phyloP scores from a whole-genome alignment of 2,888 invertebrate species.

The Cephus rjabovi region DNA sequence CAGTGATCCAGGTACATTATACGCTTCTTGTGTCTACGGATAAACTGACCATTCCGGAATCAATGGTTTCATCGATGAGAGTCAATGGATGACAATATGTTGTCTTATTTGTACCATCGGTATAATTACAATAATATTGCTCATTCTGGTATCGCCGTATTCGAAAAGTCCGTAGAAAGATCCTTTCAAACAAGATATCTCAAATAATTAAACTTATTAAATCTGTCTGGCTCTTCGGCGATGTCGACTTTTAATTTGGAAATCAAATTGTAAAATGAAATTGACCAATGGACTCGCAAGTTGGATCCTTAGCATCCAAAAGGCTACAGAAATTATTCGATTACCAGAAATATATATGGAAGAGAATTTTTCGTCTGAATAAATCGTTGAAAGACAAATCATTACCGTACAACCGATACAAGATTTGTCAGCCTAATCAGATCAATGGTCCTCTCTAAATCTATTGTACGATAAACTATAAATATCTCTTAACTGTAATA shows the following conservation, averaged over 20 bases:
- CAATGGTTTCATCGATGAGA: neutral
- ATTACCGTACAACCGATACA: conserved; percentile 11
- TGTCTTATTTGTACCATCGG: neutral
- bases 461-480: neutral
- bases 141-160: neutral
- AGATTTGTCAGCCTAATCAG: conserved; percentile 6
- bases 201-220: neutral
- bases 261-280: neutral
- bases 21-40: neutral
- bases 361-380: neutral
- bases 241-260: neutral
- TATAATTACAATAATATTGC: neutral
- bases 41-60: neutral
- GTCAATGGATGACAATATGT: neutral
- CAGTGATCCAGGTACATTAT: neutral
- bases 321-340: neutral
- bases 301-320: neutral
- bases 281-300: neutral
- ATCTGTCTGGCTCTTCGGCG: neutral
- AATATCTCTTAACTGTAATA: neutral
- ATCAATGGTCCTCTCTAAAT: neutral
- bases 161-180: neutral
- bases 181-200: neutral
- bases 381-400: neutral
- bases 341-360: neutral